A percentile compares a stretch with the other conserved stretches of the same genome.
phyloP scores from a whole-genome alignment of 2,888 invertebrate species.

The Lycocerus yunnanus region DNA sequence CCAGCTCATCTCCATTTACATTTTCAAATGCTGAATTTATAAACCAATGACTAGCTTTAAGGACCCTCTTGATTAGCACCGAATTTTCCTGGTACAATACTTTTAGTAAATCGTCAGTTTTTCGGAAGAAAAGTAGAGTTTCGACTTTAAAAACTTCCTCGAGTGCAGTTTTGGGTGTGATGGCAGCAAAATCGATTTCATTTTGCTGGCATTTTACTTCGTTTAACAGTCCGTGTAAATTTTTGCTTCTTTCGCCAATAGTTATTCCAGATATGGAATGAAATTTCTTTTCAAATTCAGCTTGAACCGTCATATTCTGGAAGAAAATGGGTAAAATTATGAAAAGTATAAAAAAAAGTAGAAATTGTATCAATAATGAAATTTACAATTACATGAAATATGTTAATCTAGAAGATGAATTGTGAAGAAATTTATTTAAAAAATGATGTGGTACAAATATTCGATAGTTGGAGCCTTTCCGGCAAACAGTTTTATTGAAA shows the following conservation, averaged over 20 bases:
- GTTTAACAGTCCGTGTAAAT: constrained; percentile 12
- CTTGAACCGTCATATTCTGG: background rate
- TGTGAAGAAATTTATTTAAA: too few relatives aligned
- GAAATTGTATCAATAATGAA: too few relatives aligned
- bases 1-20: constrained; percentile 14
- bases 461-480: too few relatives aligned
- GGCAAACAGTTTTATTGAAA: too few relatives aligned
- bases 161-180: constrained; percentile 7
- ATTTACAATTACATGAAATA: too few relatives aligned
- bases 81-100: constrained; percentile 22
- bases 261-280: constrained; percentile 2
- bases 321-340: background rate
- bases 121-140: constrained; percentile 19
- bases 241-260: constrained; percentile 11
- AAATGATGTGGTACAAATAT: too few relatives aligned
- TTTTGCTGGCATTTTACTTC: background rate
- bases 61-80: constrained; percentile 19
- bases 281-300: constrained; percentile 1
- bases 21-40: constrained; percentile 19
- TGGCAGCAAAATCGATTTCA: constrained; percentile 2
- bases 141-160: constrained; percentile 24
- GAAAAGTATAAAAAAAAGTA: background rate
- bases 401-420: too few relatives aligned
- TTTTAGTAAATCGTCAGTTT: constrained; percentile 10
- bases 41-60: constrained; percentile 24